A percentile compares a stretch with the other conserved stretches of the same genome.
phyloP scores from a whole-genome alignment of 2,113 vertebrate species.

The Alligator mississippiensis region DNA sequence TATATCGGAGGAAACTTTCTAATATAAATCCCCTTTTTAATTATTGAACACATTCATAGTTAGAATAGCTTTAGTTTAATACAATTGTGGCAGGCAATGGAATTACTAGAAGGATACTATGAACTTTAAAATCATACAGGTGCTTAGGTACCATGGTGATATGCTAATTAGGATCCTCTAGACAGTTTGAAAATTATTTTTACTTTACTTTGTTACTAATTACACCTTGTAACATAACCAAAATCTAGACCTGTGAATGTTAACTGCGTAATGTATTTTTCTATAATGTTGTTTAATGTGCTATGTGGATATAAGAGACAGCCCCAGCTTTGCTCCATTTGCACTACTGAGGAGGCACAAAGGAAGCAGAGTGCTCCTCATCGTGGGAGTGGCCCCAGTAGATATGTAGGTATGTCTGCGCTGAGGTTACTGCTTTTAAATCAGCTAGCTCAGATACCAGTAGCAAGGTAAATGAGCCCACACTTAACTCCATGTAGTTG shows the following conservation, averaged over 20 bases:
- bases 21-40: background rate
- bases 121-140: constrained; percentile 1
- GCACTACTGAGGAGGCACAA: background rate
- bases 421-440: background rate
- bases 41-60: background rate
- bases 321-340: background rate
- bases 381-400: background rate
- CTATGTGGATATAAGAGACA: background rate
- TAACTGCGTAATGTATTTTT: background rate
- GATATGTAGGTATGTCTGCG: fast-evolving
- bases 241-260: background rate
- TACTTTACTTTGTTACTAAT: background rate
- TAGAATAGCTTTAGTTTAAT: background rate
- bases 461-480: background rate
- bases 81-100: background rate
- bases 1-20: background rate
- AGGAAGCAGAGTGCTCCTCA: background rate
- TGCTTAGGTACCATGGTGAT: background rate
- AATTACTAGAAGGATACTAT: constrained; percentile 2
- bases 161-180: background rate
- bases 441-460: background rate
- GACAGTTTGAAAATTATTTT: constrained; percentile 10
- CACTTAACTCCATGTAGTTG: background rate
- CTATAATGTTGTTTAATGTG: background rate
- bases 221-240: background rate